phyloP scores from a whole-genome alignment of 2,797 vertebrate species.

The Geotrypetes seraphini region DNA sequence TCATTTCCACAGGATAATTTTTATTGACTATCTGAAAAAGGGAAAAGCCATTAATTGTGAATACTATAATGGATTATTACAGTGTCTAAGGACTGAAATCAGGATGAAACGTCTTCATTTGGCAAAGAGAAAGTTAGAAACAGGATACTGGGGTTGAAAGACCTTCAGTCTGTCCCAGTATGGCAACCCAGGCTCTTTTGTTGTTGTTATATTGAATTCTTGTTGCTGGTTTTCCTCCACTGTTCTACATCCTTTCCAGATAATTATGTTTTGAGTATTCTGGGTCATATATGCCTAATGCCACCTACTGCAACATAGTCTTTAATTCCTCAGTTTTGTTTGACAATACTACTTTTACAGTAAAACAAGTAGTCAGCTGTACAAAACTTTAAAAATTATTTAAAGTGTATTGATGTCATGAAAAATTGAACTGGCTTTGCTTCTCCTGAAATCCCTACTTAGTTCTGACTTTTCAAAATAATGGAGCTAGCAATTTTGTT shows the following conservation, averaged over 20 bases:
- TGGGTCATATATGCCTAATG: no score
- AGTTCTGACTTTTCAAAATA: slow-evolving; percentile 15
- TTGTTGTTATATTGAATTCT: no score
- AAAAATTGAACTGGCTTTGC: slow-evolving; percentile 9
- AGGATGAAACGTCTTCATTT: no score
- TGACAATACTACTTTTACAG: slow-evolving; percentile 1
- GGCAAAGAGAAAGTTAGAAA: no score
- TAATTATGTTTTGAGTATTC: slow-evolving; percentile 7
- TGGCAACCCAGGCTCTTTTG: no score
- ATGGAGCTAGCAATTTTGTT: slow-evolving; percentile 1
- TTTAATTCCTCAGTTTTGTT: slow-evolving; percentile 12
- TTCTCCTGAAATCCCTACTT: slow-evolving; percentile 11
- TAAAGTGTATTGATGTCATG: slow-evolving; percentile 30
- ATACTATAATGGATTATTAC: no score
- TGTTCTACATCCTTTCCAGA: background rate
- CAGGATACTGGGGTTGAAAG: no score
- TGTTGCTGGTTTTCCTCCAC: background rate
- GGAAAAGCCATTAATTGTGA: no score
- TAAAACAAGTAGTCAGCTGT: slow-evolving; percentile 21
- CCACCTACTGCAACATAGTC: slow-evolving; percentile 17
- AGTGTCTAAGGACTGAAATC: no score
- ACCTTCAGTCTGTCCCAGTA: no score
- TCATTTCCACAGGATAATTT: no score
- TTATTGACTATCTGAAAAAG: no score
- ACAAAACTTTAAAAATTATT: slow-evolving; percentile 14